Conservation (phyloP, 1,140 invertebrate species). For the Apocrypta bakeri region DNA sequence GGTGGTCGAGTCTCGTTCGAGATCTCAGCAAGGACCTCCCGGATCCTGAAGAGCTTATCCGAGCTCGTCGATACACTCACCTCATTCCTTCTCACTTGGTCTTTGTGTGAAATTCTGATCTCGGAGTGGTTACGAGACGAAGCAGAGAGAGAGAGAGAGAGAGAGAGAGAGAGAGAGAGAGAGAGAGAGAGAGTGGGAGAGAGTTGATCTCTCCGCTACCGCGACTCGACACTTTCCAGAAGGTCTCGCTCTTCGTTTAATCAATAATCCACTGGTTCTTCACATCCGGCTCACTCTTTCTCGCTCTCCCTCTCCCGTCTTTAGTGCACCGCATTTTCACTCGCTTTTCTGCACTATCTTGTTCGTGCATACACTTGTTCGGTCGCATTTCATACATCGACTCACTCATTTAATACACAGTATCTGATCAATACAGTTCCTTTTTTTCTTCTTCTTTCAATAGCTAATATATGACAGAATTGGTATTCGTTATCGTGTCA, state of each 20-base stretch:
- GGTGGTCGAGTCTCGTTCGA: neutral
- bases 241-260: neutral
- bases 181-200: neutral
- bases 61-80: constrained; percentile 9
- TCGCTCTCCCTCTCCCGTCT: too few relatives aligned
- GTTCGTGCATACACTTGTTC: neutral
- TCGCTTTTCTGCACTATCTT: neutral
- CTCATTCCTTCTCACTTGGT: neutral
- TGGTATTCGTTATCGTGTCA: neutral
- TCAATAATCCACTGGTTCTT: constrained; percentile 20
- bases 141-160: neutral
- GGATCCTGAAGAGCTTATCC: constrained; percentile 34
- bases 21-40: constrained; percentile 24
- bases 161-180: neutral
- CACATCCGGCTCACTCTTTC: neutral
- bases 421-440: neutral
- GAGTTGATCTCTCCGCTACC: constrained; percentile 14
- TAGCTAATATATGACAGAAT: neutral
- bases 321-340: neutral
- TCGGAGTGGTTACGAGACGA: neutral
- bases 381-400: neutral
- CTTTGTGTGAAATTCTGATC: constrained; percentile 25
- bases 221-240: constrained; percentile 32
- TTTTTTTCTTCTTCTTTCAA: too few relatives aligned
- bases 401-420: neutral